Evolutionary conservation across 2,888 invertebrate genomes (phyloP), one percentile per base, ranked within the genome.

Genomic region (Himalopsyche kuldschensis): DNA sequence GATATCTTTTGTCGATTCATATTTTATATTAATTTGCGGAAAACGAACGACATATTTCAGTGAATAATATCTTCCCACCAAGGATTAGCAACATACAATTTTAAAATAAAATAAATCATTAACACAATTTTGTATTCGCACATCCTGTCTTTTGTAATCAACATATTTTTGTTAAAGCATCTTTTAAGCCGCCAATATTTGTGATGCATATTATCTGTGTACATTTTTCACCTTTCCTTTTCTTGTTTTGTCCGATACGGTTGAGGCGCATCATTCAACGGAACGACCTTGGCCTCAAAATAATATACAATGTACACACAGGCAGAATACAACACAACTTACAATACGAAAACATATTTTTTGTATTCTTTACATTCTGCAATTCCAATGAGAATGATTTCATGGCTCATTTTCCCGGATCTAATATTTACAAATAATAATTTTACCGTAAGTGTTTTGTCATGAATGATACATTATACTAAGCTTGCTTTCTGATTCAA

Each of bases 221-320:
- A 55, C 55, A 55, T 55, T 55, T 55, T 55, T 55, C 55, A 55
- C 55, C 55, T 55, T 55, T 55, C 55, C 55, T 55, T 55, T 55
- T 55, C 55, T 55, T 55, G 55, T 20, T 55, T 10, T 20, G 24
- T 20, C 55, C 20, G 55, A 55, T 20, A 55, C 55, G 55, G 55
- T 55, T 55, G 77, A 30, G 47, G 47, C 75, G 81, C 76, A 76
- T 77, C 77, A 77, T 10, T 47, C 77, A 81, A 76, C 31, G 81
- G 81, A 81, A 81, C 81, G 81, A 77, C 81, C 27, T 81, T 81
- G 81, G 55, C 81, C 81, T 27, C 75, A 75, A 55, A 55, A 55
- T 55, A 55, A 20, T 55, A 20, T 55, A 55, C 20, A n/a, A 48
- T 48, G 17, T 48, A 48, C 55, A 55, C 55, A 55, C 8, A 55